A percentile compares a stretch with the other conserved stretches of the same genome.
phyloP scores from a whole-genome alignment of 2,888 invertebrate genomes.

The Sylvicola fuscatus region DNA sequence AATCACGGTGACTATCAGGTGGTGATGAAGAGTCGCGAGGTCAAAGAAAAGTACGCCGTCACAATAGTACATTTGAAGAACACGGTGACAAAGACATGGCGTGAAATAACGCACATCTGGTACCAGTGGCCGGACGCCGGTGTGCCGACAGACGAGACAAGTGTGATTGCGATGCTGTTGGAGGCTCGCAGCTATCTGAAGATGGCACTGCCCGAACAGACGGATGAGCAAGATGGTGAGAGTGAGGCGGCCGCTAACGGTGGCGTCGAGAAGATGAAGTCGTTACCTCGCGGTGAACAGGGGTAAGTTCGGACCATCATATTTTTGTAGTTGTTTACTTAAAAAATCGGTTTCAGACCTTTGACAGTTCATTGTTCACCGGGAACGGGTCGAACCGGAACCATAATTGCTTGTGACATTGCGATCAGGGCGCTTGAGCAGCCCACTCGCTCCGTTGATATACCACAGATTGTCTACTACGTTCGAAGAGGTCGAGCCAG shows the following conservation, averaged over 20 bases:
- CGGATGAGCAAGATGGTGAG: constrained; percentile 17
- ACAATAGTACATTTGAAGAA: constrained; percentile 70
- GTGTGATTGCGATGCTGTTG: constrained; percentile 68
- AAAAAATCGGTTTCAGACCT: constrained; percentile 30
- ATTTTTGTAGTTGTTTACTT: not conserved
- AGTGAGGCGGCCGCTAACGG: constrained; percentile 2
- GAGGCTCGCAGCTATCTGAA: constrained; percentile 44
- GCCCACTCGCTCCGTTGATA: constrained; percentile 56
- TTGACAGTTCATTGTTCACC: constrained; percentile 73
- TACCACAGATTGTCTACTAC: constrained; percentile 66
- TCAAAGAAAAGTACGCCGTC: constrained; percentile 77
- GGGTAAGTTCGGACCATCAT: not conserved
- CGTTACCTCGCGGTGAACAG: constrained; percentile 11
- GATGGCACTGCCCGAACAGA: constrained; percentile 18
- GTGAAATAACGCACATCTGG: constrained; percentile 84
- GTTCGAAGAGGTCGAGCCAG: constrained; percentile 76
- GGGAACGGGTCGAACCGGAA: constrained; percentile 77
- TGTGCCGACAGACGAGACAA: constrained; percentile 62
- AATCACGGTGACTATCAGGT: constrained; percentile 77
- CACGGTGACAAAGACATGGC: constrained; percentile 57
- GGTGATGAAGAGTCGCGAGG: constrained; percentile 70
- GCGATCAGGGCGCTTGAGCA: constrained; percentile 68
- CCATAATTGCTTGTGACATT: constrained; percentile 67
- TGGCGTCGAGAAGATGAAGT: constrained; percentile 12
- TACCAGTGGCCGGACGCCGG: constrained; percentile 80